Percentiles rank a stretch among this genome's conserved stretches.
These are phyloP conservation scores for Lasioglossum calceatum DNA, from an alignment of 2,888 invertebrate genomes.

Conservation along the genomic window DNA sequence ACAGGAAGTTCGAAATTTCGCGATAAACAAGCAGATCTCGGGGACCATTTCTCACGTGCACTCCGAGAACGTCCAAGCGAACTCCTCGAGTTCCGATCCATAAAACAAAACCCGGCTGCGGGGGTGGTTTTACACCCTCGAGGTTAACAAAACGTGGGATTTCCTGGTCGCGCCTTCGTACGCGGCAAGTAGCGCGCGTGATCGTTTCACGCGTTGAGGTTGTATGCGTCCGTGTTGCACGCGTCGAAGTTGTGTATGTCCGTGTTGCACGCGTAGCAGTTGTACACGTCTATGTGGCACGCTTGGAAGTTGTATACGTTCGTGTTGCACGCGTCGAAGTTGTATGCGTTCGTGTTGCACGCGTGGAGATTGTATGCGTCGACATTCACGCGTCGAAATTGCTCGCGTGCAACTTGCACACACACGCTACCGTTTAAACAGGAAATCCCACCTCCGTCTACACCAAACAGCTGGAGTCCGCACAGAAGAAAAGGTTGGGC, in stretches of 20 bases:
- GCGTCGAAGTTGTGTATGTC: not conserved
- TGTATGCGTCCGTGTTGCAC: not conserved
- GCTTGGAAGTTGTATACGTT: not conserved
- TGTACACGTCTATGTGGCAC: not conserved
- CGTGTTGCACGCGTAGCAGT: not conserved
- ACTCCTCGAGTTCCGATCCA: not conserved
- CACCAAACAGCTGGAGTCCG: not conserved
- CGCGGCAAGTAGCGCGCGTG: not conserved
- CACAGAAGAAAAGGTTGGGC: not conserved
- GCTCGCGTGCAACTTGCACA: not conserved
- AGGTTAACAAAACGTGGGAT: slow-evolving; percentile 14
- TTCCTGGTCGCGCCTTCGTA: not conserved
- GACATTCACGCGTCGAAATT: not conserved
- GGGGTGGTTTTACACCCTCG: not conserved
- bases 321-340: not conserved
- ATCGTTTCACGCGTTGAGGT: not conserved
- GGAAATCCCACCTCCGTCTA: not conserved
- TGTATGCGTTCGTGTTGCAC: not conserved
- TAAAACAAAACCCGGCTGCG: not conserved
- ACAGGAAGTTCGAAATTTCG: slow-evolving; percentile 4
- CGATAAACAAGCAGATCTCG: not conserved
- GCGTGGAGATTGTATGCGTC: not conserved
- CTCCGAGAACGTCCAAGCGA: not conserved
- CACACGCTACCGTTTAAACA: not conserved
- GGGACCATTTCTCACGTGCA: not conserved